phyloP scores from a whole-genome alignment of 1,140 invertebrate species.

The Ruditapes philippinarum region DNA sequence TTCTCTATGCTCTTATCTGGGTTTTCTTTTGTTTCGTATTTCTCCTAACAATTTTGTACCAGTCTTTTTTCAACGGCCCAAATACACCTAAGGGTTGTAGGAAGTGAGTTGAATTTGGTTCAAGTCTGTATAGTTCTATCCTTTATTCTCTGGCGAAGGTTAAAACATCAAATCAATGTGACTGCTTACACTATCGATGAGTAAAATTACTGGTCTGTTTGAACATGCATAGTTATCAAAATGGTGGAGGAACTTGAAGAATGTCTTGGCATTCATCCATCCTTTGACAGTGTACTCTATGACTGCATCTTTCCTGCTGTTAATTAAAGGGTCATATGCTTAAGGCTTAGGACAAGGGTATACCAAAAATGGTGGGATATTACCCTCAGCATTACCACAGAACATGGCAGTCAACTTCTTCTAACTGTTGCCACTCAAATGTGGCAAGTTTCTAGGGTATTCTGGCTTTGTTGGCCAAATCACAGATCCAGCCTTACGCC shows the following conservation, averaged over 20 bases:
- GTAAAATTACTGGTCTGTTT: constrained; percentile 61
- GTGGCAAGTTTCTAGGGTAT: neutral
- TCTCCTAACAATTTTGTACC: constrained; percentile 50
- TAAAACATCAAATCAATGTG: constrained; percentile 59
- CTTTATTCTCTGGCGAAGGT: constrained; percentile 23
- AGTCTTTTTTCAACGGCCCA: constrained; percentile 62
- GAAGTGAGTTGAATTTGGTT: constrained; percentile 67
- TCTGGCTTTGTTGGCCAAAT: constrained; percentile 62
- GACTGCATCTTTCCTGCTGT: constrained; percentile 33
- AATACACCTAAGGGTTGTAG: too few relatives aligned
- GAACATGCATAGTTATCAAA: constrained; percentile 64
- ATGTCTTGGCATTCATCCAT: constrained; percentile 62
- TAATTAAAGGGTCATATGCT: constrained; percentile 61
- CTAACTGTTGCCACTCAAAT: constrained; percentile 34
- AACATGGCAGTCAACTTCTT: constrained; percentile 40
- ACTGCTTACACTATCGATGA: constrained; percentile 69
- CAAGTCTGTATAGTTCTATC: constrained; percentile 63
- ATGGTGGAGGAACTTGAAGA: constrained; percentile 52
- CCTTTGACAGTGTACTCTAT: constrained; percentile 65
- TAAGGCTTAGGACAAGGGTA: constrained; percentile 58
- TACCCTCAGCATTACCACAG: constrained; percentile 37
- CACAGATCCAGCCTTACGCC: constrained; percentile 36
- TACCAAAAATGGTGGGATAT: constrained; percentile 61
- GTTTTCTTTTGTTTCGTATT: constrained; percentile 44
- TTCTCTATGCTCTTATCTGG: constrained; percentile 47